Evolutionary conservation across 2,113 vertebrate genomes (phyloP).

Genomic region (Hyaena hyaena): DNA sequence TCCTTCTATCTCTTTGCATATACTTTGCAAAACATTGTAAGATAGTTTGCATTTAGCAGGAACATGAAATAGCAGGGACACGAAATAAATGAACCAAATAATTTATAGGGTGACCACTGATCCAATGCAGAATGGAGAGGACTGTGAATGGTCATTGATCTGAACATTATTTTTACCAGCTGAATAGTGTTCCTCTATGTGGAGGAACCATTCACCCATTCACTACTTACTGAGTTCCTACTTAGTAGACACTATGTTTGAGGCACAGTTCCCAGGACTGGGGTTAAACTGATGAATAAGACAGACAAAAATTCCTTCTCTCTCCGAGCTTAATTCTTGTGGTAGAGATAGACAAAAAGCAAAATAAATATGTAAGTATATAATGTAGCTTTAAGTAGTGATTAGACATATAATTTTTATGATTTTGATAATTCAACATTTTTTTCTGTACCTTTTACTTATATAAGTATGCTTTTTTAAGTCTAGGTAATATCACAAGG

Average conservation of each 20-base stretch:
- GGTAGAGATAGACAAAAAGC: neutral
- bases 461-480: neutral
- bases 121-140: neutral
- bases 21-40: neutral
- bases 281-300: neutral
- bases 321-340: slow-evolving; percentile 3
- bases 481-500: neutral
- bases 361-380: neutral
- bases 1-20: neutral
- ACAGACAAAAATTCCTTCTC: neutral
- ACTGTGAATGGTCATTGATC: neutral
- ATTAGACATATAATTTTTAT: neutral
- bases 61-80: slow-evolving; percentile 8
- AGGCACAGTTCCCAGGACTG: neutral
- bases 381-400: neutral
- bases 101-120: neutral
- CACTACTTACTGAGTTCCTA: neutral
- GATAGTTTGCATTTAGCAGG: neutral
- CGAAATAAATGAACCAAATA: slow-evolving; percentile 10
- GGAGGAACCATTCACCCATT: neutral
- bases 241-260: neutral
- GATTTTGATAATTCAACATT: neutral
- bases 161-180: neutral
- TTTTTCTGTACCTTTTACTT: slow-evolving; percentile 21
- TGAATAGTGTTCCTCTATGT: neutral